A percentile compares a stretch with the other conserved stretches of the same genome.
These are phyloP conservation scores for Charaxes varanes DNA, from an alignment of 1,140 invertebrate genomes.

Conservation along the genomic window DNA sequence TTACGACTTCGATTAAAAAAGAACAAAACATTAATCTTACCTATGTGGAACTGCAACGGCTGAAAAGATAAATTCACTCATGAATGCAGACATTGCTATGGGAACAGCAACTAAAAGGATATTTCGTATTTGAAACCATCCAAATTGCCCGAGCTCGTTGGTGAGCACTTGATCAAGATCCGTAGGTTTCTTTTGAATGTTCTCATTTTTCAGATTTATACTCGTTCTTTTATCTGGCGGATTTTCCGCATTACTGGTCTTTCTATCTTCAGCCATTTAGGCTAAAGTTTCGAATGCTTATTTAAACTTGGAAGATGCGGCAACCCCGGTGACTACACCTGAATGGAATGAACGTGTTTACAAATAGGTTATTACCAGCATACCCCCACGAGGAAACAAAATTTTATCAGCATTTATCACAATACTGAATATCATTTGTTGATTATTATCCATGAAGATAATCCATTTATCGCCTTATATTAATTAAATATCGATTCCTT, in stretches of 20 bases:
- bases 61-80: slow-evolving; percentile 48
- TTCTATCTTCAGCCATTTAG: background rate
- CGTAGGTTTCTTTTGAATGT: slow-evolving; percentile 16
- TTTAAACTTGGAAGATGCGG: too few species aligned
- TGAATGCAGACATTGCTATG: slow-evolving; percentile 39
- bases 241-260: background rate
- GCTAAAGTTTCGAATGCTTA: too few species aligned
- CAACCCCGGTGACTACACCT: too few species aligned
- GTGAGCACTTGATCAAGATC: slow-evolving; percentile 40
- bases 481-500: too few species aligned
- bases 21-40: slow-evolving; percentile 18
- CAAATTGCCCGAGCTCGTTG: slow-evolving; percentile 44
- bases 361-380: too few species aligned
- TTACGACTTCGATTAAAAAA: background rate
- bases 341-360: too few species aligned
- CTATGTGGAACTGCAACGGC: slow-evolving; percentile 42
- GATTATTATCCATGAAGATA: too few species aligned
- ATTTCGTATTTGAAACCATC: slow-evolving; percentile 31
- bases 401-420: too few species aligned
- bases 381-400: too few species aligned
- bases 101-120: slow-evolving; percentile 33
- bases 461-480: too few species aligned
- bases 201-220: background rate
- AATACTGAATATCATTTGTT: too few species aligned
- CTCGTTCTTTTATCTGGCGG: background rate